A percentile compares a stretch with the other conserved stretches of the same genome.
Conservation (phyloP, 2,888 invertebrate genomes). For the Himalopsyche japonica region DNA sequence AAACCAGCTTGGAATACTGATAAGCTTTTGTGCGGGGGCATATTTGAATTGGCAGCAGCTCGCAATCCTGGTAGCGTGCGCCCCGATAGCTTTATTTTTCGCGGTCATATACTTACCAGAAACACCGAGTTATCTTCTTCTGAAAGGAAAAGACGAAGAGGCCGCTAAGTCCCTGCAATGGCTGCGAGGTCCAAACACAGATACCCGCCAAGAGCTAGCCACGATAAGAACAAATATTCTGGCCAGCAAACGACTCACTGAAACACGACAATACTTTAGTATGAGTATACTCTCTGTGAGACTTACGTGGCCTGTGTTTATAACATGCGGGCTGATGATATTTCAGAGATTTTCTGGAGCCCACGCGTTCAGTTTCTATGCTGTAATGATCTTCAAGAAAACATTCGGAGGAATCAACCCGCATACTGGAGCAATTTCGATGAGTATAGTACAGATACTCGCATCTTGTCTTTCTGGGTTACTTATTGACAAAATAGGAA, state of each 20-base stretch:
- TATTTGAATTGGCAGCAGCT: constrained; percentile 82
- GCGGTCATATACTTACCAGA: constrained; percentile 82
- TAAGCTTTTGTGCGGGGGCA: constrained; percentile 80
- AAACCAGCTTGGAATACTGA: constrained; percentile 81
- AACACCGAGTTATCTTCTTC: constrained; percentile 80
- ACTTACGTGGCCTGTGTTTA: constrained; percentile 70
- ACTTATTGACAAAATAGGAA: constrained; percentile 83
- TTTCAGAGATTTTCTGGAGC: constrained; percentile 85
- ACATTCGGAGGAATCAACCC: constrained; percentile 80
- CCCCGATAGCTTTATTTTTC: constrained; percentile 74
- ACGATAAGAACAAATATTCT: constrained; percentile 72
- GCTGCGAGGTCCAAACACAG: constrained; percentile 77
- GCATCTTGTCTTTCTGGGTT: constrained; percentile 81
- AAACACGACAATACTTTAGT: constrained; percentile 46
- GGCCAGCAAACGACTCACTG: constrained; percentile 53
- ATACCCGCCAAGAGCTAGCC: constrained; percentile 73
- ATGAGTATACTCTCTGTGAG: constrained; percentile 54
- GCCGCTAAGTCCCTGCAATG: constrained; percentile 76
- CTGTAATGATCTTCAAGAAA: constrained; percentile 82
- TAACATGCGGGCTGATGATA: constrained; percentile 85
- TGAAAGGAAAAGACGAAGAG: constrained; percentile 74
- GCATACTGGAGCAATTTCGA: constrained; percentile 80
- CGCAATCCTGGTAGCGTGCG: constrained; percentile 76
- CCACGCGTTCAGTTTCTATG: constrained; percentile 81
- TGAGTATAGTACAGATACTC: constrained; percentile 80